A percentile compares a stretch with the other conserved stretches of the same genome.
Conservation (phyloP, 1,140 invertebrate species). For the Bombus sylvicola region DNA sequence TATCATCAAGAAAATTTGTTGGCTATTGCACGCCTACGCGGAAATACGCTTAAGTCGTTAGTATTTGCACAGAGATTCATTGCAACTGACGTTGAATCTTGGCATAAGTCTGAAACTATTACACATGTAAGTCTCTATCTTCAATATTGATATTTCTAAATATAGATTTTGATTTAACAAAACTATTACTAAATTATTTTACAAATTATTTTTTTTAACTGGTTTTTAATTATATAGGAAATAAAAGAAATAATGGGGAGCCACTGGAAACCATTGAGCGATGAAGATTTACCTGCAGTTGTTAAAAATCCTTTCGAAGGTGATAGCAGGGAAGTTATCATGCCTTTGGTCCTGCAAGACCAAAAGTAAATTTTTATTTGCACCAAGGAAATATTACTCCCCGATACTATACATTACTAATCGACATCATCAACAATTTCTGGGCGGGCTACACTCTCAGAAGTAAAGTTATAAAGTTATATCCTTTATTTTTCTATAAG, state of each 20-base stretch:
- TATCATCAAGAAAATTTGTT: conserved; percentile 87
- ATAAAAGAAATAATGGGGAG: conserved; percentile 78
- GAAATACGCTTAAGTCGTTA: conserved; percentile 84
- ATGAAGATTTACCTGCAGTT: conserved; percentile 78
- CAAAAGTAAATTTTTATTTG: conserved; percentile 72
- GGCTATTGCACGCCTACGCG: conserved; percentile 87
- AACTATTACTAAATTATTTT: background rate
- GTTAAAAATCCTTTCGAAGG: conserved; percentile 78
- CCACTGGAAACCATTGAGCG: conserved; percentile 76
- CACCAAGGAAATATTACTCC: conserved; percentile 51
- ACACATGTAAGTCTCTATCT: conserved; percentile 68
- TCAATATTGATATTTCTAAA: background rate
- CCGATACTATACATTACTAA: conserved; percentile 51
- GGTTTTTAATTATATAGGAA: conserved; percentile 73
- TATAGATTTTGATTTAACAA: background rate
- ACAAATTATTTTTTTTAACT: conserved; percentile 1
- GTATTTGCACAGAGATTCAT: conserved; percentile 86
- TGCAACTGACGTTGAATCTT: conserved; percentile 64
- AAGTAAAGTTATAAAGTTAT: conserved; percentile 68
- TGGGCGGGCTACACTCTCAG: conserved; percentile 59
- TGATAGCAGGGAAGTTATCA: conserved; percentile 81
- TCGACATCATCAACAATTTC: conserved; percentile 57
- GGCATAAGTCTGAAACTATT: conserved; percentile 68
- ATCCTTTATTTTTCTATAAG: conserved; percentile 66
- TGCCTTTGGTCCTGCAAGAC: conserved; percentile 80